Evolutionary conservation across 2,113 vertebrate species (phyloP).

Genomic region (Strigops habroptila): DNA sequence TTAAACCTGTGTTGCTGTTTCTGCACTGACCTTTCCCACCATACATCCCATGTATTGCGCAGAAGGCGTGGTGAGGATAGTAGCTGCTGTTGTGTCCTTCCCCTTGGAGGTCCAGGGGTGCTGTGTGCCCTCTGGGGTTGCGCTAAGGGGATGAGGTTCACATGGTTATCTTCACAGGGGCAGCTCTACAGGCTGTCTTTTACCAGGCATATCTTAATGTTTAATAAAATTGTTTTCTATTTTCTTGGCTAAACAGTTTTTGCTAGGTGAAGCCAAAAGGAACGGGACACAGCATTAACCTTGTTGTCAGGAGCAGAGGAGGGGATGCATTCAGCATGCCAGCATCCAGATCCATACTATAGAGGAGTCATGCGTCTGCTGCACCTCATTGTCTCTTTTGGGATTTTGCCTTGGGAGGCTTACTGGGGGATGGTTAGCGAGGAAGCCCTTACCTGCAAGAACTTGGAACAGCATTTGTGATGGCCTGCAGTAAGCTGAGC

Average conservation of each 20-base stretch:
- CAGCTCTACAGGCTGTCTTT: background rate
- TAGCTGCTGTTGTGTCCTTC: background rate
- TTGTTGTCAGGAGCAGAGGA: fast-evolving
- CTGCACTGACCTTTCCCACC: background rate
- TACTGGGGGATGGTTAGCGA: background rate
- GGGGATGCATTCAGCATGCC: fast-evolving
- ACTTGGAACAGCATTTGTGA: background rate
- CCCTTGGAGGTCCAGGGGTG: background rate
- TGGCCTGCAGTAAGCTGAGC: background rate
- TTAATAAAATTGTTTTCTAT: background rate
- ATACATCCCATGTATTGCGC: fast-evolving
- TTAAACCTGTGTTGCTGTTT: fast-evolving
- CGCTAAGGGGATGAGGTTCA: fast-evolving
- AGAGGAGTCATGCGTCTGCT: background rate
- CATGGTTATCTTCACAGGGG: background rate
- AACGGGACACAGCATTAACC: fast-evolving
- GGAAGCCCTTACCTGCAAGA: background rate
- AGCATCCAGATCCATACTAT: background rate
- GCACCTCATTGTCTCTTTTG: background rate
- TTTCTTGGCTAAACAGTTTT: background rate
- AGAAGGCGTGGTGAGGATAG: background rate
- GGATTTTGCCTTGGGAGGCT: background rate
- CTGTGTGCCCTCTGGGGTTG: background rate
- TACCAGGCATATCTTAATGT: fast-evolving
- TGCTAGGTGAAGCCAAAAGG: background rate